Evolutionary conservation across 2,113 vertebrate species (phyloP).

Genomic region (Oryctolagus cuniculus): DNA sequence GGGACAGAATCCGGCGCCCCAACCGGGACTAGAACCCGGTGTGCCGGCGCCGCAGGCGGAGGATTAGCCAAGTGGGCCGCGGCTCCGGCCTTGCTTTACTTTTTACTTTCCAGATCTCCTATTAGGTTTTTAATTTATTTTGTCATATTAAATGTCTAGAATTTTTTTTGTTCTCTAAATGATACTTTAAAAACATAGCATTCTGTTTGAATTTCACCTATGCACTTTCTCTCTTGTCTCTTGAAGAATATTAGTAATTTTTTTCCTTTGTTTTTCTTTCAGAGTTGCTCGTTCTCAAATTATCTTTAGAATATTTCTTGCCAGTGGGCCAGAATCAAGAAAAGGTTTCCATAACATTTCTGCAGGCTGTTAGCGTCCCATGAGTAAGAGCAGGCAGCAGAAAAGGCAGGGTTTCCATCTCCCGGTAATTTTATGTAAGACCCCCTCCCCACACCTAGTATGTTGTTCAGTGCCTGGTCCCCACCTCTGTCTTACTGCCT

Average conservation of each 20-base stretch:
- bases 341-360: neutral
- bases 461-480: neutral
- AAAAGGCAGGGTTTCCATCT: neutral
- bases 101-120: constrained; percentile 25
- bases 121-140: neutral
- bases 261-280: constrained; percentile 19
- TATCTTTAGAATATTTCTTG: neutral
- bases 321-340: neutral
- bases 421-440: neutral
- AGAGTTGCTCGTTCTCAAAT: neutral
- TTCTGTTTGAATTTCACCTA: neutral
- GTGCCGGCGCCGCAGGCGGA: no score
- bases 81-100: neutral
- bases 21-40: no score
- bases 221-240: neutral
- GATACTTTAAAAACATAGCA: neutral
- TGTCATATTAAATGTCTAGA: constrained; percentile 40
- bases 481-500: neutral
- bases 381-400: neutral
- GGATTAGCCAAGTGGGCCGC: no score
- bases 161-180: neutral
- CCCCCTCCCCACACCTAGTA: neutral
- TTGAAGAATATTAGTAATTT: neutral
- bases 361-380: neutral
- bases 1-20: no score